Conservation (phyloP, 2,797 vertebrate species). For the Setipinna tenuifilis region DNA sequence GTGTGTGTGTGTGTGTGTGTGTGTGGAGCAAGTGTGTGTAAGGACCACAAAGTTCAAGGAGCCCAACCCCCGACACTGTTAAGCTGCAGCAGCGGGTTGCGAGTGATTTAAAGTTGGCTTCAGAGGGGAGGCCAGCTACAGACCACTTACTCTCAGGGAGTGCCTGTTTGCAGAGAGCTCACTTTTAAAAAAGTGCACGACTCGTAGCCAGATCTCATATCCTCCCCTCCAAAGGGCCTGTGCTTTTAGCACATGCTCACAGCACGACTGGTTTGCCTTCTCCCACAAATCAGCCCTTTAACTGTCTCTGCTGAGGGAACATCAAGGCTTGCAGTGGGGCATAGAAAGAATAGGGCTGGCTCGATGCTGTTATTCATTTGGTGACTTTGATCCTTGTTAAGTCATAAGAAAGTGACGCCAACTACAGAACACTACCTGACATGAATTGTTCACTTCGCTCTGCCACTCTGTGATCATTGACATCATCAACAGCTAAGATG, state of each 20-base stretch:
- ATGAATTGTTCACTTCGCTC: too few species aligned
- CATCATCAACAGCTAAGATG: too few species aligned
- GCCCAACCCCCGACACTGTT: not conserved
- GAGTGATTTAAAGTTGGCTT: not conserved
- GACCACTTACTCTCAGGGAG: not conserved
- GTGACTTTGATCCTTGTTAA: too few species aligned
- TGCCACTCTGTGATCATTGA: too few species aligned
- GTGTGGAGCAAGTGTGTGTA: too few species aligned
- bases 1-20: too few species aligned
- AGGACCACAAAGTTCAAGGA: too few species aligned
- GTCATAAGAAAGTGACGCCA: too few species aligned
- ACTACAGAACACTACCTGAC: too few species aligned
- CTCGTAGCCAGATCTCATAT: not conserved
- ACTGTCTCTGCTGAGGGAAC: not conserved
- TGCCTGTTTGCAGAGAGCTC: not conserved
- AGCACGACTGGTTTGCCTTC: not conserved
- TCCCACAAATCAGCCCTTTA: not conserved
- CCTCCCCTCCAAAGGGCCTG: not conserved
- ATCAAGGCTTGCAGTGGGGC: not conserved
- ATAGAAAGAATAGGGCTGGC: too few species aligned
- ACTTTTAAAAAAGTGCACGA: not conserved
- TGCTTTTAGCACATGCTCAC: not conserved
- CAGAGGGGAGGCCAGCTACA: not conserved
- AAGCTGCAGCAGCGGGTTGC: not conserved
- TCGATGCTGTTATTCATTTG: too few species aligned